Conservation (phyloP, 1,140 invertebrate species). For the Schlechtendalia chinensis region DNA sequence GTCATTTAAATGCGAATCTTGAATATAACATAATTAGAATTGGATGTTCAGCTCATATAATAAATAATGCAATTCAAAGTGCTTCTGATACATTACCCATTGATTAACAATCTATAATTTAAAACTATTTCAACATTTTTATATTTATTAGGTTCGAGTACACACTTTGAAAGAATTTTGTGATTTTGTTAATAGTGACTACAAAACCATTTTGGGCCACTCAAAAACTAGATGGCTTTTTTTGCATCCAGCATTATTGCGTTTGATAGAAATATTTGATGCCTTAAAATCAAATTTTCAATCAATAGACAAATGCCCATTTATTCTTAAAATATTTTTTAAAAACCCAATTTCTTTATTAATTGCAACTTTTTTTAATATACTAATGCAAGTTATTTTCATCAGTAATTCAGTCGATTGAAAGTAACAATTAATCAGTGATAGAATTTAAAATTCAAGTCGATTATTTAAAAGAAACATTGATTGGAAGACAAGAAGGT, state of each 20-base stretch:
- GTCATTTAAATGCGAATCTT: too few relatives aligned
- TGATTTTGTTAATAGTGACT: constrained; percentile 3
- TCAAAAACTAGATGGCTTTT: constrained; percentile 4
- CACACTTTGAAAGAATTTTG: not conserved
- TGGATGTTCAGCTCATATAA: too few relatives aligned
- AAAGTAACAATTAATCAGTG: not conserved
- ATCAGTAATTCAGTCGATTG: constrained; percentile 4
- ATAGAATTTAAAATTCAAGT: not conserved
- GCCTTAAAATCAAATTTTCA: not conserved
- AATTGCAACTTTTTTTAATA: not conserved
- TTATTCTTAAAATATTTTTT: constrained; percentile 1
- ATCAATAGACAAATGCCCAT: not conserved
- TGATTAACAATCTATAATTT: not conserved
- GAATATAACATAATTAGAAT: too few relatives aligned
- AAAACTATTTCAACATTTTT: constrained; percentile 8
- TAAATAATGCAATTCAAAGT: too few relatives aligned
- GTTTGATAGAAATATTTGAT: constrained; percentile 7
- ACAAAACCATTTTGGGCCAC: constrained; percentile 1
- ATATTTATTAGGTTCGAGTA: not conserved
- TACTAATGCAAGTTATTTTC: constrained; percentile 3
- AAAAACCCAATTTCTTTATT: not conserved
- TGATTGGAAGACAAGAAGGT: not conserved
- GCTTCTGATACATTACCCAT: too few relatives aligned
- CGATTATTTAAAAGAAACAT: not conserved
- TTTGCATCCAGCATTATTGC: not conserved